Percentiles rank a stretch among this genome's conserved stretches.
These are phyloP conservation scores for Dufourea novaeangliae DNA, from an alignment of 1,140 invertebrate species.

Conservation along the genomic window DNA sequence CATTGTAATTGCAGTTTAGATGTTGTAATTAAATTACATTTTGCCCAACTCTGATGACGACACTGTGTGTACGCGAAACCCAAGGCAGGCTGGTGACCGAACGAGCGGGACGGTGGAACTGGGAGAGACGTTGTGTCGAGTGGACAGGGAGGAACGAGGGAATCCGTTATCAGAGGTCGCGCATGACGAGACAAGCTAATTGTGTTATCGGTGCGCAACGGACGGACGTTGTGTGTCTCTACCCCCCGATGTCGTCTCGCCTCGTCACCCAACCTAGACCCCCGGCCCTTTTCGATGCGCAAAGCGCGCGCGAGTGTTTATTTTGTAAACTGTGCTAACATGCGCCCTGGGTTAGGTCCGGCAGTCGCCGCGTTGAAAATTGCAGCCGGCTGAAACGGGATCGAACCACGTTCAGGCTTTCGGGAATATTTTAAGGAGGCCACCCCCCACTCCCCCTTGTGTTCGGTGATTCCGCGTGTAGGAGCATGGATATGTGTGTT, in stretches of 20 bases:
- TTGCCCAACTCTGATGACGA: too few species aligned
- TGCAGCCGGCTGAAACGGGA: background rate
- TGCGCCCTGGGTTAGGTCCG: constrained; percentile 10
- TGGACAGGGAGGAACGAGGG: constrained; percentile 43
- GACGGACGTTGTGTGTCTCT: constrained; percentile 57
- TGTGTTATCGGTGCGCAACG: constrained; percentile 71
- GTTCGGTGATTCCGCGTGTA: background rate
- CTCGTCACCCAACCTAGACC: too few species aligned
- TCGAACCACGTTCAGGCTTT: constrained; percentile 6
- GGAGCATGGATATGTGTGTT: background rate
- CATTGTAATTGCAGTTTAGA: too few species aligned
- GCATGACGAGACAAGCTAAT: constrained; percentile 74
- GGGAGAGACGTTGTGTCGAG: too few species aligned
- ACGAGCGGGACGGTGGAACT: background rate
- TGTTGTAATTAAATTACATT: too few species aligned
- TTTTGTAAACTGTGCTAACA: constrained; percentile 51
- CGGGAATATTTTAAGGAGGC: background rate
- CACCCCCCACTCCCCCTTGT: background rate
- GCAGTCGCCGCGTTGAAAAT: constrained; percentile 17
- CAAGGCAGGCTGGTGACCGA: too few species aligned
- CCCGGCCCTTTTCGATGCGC: constrained; percentile 26
- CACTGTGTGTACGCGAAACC: too few species aligned
- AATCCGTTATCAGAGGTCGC: constrained; percentile 73
- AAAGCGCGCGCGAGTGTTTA: constrained; percentile 29
- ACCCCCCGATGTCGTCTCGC: constrained; percentile 6